A percentile compares a stretch with the other conserved stretches of the same genome.
phyloP scores from a whole-genome alignment of 1,140 invertebrate species.

The Doryteuthis pealeii region DNA sequence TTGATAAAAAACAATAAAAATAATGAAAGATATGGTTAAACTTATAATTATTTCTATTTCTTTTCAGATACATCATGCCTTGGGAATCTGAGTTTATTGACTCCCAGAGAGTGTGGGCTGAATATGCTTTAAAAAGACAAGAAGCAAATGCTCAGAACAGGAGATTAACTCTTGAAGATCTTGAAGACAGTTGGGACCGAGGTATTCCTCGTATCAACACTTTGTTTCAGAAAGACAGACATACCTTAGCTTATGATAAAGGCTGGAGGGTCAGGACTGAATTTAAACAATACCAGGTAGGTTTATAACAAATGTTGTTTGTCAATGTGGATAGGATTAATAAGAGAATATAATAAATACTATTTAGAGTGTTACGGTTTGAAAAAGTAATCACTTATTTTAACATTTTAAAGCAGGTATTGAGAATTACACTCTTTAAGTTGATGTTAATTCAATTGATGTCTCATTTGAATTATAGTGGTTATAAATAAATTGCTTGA shows the following conservation, averaged over 20 bases:
- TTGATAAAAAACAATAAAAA: background rate
- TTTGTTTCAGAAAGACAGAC: constrained; percentile 98
- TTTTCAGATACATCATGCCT: constrained; percentile 83
- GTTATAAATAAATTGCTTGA: too few species aligned
- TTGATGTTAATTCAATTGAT: too few species aligned
- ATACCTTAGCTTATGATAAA: constrained; percentile 98
- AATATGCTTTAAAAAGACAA: constrained; percentile 97
- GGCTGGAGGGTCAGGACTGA: constrained; percentile 99
- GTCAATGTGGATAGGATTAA: too few species aligned
- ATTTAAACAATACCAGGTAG: constrained; percentile 96
- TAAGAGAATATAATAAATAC: too few species aligned
- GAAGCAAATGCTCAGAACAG: constrained; percentile 99
- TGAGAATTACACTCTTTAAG: too few species aligned
- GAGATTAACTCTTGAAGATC: constrained; percentile 95
- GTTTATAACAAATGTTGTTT: too few species aligned
- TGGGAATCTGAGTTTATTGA: constrained; percentile 99
- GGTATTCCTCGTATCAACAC: constrained; percentile 99
- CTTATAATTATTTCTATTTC: constrained; percentile 18
- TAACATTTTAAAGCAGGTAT: too few species aligned
- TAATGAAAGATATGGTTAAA: background rate
- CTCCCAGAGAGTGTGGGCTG: constrained; percentile 99
- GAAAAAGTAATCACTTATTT: too few species aligned
- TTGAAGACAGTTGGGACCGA: constrained; percentile 99
- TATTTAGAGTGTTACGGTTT: too few species aligned
- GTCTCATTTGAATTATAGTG: too few species aligned